Conservation (phyloP, 64 coral and sea anemone genomes). For the Pocillopora damicornis region DNA sequence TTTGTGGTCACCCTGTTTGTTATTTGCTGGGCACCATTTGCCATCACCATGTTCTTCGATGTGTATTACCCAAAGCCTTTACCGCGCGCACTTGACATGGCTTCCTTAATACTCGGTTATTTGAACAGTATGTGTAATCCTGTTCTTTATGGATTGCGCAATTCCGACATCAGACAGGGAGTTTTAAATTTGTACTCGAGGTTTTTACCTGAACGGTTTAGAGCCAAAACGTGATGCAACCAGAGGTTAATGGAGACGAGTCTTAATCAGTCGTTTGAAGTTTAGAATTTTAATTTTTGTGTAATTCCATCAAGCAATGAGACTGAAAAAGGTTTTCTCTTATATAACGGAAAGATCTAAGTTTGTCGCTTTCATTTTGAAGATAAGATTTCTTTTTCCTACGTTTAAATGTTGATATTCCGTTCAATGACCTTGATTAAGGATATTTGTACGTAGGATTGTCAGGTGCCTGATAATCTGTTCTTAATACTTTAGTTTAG, state of each 20-base stretch:
- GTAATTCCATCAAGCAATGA: no score
- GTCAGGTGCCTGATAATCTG: no score
- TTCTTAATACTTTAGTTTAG: no score
- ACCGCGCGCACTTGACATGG: slow-evolving; percentile 18
- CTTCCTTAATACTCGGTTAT: slow-evolving; percentile 44
- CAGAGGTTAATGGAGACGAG: not conserved
- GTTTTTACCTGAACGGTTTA: not conserved
- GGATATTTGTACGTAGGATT: no score
- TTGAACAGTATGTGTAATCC: slow-evolving; percentile 75
- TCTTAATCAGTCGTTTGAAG: no score
- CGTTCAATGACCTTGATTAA: no score
- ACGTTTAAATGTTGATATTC: no score
- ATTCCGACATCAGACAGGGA: slow-evolving; percentile 50
- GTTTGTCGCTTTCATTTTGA: no score
- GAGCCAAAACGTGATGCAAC: not conserved
- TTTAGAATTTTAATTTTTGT: no score
- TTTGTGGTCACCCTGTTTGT: slow-evolving; percentile 57
- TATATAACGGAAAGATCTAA: no score
- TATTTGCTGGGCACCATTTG: slow-evolving; percentile 63
- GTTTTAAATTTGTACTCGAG: slow-evolving; percentile 13
- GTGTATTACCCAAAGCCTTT: slow-evolving; percentile 28
- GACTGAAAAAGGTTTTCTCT: no score
- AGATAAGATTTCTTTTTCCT: no score
- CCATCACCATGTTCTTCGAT: slow-evolving; percentile 70
- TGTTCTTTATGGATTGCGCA: slow-evolving; percentile 56